Evolutionary conservation across 2,113 vertebrate genomes (phyloP).

Genomic region (Lathamus discolor): DNA sequence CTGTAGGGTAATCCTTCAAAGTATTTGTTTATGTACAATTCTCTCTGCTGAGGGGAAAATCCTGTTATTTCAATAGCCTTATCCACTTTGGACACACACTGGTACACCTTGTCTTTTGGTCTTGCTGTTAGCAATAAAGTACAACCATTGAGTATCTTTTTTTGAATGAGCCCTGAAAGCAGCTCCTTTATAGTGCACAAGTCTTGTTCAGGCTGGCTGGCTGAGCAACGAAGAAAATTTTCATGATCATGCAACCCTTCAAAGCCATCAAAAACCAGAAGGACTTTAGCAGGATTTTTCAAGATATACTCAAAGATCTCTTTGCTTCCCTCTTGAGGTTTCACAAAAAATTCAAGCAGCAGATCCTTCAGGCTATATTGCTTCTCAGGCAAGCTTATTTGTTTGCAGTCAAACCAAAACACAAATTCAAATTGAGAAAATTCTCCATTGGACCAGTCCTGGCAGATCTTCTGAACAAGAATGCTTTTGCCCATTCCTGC

Average conservation of each 20-base stretch:
- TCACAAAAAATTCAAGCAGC: slow-evolving; percentile 73
- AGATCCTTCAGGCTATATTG: slow-evolving; percentile 78
- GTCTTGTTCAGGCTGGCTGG: slow-evolving; percentile 21
- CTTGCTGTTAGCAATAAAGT: slow-evolving; percentile 83
- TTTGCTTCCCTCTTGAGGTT: slow-evolving; percentile 40
- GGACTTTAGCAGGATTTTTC: slow-evolving; percentile 78
- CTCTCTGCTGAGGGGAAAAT: slow-evolving; percentile 78
- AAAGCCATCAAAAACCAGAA: slow-evolving; percentile 91
- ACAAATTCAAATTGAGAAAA: slow-evolving; percentile 86
- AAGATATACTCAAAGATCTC: slow-evolving; percentile 78
- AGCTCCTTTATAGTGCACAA: slow-evolving; percentile 75
- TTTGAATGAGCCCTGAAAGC: slow-evolving; percentile 84
- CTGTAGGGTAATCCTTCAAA: slow-evolving; percentile 60
- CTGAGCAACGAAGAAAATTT: slow-evolving; percentile 55
- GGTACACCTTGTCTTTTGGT: slow-evolving; percentile 79
- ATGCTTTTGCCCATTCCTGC: slow-evolving; percentile 88
- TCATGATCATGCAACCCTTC: slow-evolving; percentile 82
- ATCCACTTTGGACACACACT: slow-evolving; percentile 80
- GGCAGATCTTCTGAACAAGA: slow-evolving; percentile 80
- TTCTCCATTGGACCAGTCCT: slow-evolving; percentile 84
- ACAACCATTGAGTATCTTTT: slow-evolving; percentile 83
- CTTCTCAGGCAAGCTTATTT: slow-evolving; percentile 66
- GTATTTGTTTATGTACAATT: slow-evolving; percentile 77
- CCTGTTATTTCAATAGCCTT: slow-evolving; percentile 81
- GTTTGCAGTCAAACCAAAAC: slow-evolving; percentile 81